These are phyloP conservation scores for Phenacoccus solenopsis DNA, from an alignment of 1,140 invertebrate species.

Conservation along the genomic window DNA sequence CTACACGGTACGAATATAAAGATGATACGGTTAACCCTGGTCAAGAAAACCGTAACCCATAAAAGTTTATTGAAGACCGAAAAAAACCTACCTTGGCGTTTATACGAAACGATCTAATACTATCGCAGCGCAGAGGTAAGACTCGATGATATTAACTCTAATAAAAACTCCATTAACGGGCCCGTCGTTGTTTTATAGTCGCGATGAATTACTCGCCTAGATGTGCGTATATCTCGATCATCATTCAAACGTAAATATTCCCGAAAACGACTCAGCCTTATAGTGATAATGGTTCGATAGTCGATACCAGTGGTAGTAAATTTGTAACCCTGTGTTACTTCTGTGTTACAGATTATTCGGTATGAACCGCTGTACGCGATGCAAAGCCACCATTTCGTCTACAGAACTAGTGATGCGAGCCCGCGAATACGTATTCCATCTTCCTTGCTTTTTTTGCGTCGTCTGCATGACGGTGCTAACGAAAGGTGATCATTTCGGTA, in stretches of 20 bases:
- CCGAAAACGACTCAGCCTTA: too few species aligned
- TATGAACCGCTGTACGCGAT: constrained; percentile 72
- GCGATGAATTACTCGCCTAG: too few species aligned
- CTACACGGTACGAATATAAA: too few species aligned
- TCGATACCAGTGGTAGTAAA: too few species aligned
- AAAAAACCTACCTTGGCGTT: neutral
- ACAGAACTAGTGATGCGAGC: constrained; percentile 92
- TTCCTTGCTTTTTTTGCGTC: constrained; percentile 87
- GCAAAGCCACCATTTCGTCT: constrained; percentile 77
- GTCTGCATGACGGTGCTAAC: constrained; percentile 72
- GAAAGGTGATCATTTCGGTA: constrained; percentile 88
- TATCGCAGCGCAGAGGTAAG: too few species aligned
- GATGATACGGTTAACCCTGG: neutral
- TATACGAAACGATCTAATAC: too few species aligned
- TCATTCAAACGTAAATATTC: too few species aligned
- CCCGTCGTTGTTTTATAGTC: neutral
- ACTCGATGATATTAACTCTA: neutral
- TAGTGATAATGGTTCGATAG: too few species aligned
- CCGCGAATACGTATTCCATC: constrained; percentile 83
- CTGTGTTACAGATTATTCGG: constrained; percentile 55
- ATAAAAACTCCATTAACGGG: neutral
- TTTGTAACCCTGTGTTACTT: neutral
- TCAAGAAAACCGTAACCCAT: neutral
- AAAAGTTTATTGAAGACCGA: neutral
- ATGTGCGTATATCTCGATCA: too few species aligned